A percentile compares a stretch with the other conserved stretches of the same genome.
Conservation (phyloP, 2,113 vertebrate species). For the Boulengeromyrus knoepffleri region DNA sequence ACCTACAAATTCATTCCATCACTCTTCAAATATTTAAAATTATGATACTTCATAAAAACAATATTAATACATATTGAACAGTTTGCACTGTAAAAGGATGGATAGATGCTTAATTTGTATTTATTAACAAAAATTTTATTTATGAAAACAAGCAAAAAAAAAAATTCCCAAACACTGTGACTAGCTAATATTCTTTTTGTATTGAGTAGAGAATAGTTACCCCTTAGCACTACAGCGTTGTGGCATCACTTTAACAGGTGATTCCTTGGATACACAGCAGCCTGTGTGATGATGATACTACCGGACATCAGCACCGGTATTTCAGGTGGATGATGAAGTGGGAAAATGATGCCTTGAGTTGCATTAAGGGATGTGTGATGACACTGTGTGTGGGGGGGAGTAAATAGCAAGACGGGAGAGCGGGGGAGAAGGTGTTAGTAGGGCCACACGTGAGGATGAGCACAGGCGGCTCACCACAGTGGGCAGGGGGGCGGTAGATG, state of each 20-base stretch:
- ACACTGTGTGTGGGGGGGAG: background rate
- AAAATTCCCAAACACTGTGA: background rate
- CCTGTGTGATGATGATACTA: background rate
- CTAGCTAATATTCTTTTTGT: background rate
- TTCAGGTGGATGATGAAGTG: background rate
- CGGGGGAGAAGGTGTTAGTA: background rate
- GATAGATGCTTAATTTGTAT: background rate
- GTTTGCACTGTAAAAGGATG: background rate
- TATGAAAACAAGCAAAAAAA: background rate
- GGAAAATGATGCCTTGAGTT: background rate
- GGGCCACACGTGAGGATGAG: background rate
- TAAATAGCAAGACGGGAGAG: background rate
- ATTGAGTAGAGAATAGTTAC: background rate
- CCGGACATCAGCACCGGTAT: background rate
- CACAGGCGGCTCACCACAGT: background rate
- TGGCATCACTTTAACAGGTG: background rate
- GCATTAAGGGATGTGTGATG: background rate
- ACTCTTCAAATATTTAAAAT: background rate
- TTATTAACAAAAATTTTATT: background rate
- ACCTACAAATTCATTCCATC: background rate
- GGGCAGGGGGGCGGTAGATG: background rate
- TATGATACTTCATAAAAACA: background rate
- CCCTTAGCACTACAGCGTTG: background rate
- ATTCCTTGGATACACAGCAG: background rate
- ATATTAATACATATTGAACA: background rate